Percentiles rank a stretch among this genome's conserved stretches.
Conservation (phyloP, 2,113 vertebrate species). For the Meleagris gallopavo region DNA sequence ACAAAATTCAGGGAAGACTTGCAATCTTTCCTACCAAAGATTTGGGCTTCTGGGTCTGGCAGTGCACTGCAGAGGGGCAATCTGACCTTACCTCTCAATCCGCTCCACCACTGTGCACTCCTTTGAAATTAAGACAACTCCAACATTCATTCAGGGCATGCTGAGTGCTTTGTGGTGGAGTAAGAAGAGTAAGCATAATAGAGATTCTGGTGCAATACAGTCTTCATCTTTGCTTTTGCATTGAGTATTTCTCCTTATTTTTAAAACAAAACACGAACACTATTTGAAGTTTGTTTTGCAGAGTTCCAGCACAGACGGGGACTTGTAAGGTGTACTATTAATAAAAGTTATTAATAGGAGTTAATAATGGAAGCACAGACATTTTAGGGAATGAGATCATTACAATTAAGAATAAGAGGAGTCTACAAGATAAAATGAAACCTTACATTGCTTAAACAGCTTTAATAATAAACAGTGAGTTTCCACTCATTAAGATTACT, state of each 20-base stretch:
- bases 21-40: background rate
- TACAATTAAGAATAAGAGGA: conserved; percentile 66
- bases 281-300: background rate
- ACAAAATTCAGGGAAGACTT: background rate
- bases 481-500: conserved; percentile 49
- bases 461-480: conserved; percentile 49
- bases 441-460: conserved; percentile 30
- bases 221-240: background rate
- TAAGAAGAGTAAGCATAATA: background rate
- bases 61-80: background rate
- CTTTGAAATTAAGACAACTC: background rate
- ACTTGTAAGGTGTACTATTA: conserved; percentile 21
- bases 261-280: background rate
- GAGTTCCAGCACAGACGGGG: background rate
- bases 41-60: background rate
- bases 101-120: background rate
- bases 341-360: conserved; percentile 58
- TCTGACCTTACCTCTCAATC: background rate
- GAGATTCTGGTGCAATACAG: background rate
- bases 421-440: conserved; percentile 61
- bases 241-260: background rate
- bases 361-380: conserved; percentile 60
- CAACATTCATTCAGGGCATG: background rate
- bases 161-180: background rate
- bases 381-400: conserved; percentile 56